These are phyloP conservation scores for Epizoanthus fatuus DNA, from an alignment of 92 coral and sea anemone genomes.

Conservation along the genomic window DNA sequence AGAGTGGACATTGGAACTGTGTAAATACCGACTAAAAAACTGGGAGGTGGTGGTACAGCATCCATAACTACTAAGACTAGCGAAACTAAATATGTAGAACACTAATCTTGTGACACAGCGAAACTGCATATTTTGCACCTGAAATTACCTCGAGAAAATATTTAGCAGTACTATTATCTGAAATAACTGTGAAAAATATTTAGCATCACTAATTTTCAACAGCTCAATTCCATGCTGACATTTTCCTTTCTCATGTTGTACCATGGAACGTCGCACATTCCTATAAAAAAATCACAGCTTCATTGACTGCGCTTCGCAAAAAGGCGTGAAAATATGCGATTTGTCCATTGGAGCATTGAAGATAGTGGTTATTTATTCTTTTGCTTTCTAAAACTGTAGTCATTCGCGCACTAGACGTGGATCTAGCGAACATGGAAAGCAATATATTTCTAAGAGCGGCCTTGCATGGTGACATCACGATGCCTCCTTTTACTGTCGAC, in stretches of 20 bases:
- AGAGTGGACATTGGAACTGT: too few species aligned
- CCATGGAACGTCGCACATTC: conserved; percentile 4
- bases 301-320: neutral
- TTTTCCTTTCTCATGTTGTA: neutral
- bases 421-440: neutral
- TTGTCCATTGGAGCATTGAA: too few species aligned
- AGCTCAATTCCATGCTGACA: neutral
- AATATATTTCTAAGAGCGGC: neutral
- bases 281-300: neutral
- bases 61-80: too few species aligned
- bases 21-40: too few species aligned
- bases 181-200: too few species aligned
- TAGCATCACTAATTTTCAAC: too few species aligned
- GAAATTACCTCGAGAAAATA: too few species aligned
- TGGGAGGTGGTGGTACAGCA: too few species aligned
- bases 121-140: neutral
- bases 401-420: neutral
- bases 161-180: too few species aligned
- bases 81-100: neutral
- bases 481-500: too few species aligned
- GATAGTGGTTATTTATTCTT: too few species aligned
- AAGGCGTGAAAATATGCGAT: too few species aligned
- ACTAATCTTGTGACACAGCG: neutral
- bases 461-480: neutral
- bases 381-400: neutral